Base-by-base conservation (phyloP, 92 coral and sea anemone genomes). In the Anthopleura xanthogrammica region DNA sequence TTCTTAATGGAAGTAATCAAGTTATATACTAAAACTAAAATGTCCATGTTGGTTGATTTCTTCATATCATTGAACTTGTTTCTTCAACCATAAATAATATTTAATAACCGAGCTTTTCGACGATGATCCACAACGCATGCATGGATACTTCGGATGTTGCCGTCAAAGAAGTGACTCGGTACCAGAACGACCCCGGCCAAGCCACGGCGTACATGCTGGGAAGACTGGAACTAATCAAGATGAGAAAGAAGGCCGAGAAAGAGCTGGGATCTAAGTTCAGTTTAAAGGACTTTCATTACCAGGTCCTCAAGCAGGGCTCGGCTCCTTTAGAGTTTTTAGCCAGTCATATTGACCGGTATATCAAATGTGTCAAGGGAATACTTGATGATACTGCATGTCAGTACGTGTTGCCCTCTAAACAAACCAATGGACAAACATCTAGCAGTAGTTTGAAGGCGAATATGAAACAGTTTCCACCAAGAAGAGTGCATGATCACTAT, bases 131-230 rank as follows among this genome's bases (percentile, higher is more conserved):
- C 36, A 29, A 29, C 36, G 36, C 36, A 74, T 40, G 88, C 98
- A 3, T 96, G 98, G 98, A 96, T 77, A 89, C 83, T 16, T 88
- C 99, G 12, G 99, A 97, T 76, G 94, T 97, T 83, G 95, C 96
- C 7, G 87, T 83, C 43, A 97, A 97, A 76, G 99, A 97, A 73
- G 91, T 97, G 13, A 97, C 98, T 52, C 90, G 99, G n/a, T 97
- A 97, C 93, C 98, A 94, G 91, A 93, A 96, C 89, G 87, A 81
- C 50, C 98, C 98, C 3, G 99, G 99, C 39, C 99, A 97, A 65
- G 99, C 99, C 1, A 97, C 98, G 12, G 98, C 98, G 42, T 97
- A 97, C 84, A 97, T 97, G 99, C 80, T 97, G 57, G 99, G 99
- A 64, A 93, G 95, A 86, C 92, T 97, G 83, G 94, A 90, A 29